Percentiles rank a stretch among this genome's conserved stretches.
Conservation (phyloP, 1,140 invertebrate species). For the Delia radicum region DNA sequence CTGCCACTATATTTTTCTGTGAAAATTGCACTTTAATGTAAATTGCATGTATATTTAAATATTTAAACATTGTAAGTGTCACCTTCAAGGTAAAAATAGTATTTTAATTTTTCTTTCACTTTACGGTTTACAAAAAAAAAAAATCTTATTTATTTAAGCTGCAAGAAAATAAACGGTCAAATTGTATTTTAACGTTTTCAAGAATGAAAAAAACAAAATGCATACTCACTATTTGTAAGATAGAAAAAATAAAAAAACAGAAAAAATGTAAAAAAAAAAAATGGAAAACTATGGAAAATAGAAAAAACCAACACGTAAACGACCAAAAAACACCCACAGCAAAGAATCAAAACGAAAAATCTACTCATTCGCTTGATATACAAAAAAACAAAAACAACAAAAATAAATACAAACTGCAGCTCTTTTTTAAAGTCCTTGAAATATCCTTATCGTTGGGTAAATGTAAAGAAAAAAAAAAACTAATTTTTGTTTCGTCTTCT, state of each 20-base stretch:
- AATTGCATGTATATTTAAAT: neutral
- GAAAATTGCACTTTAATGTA: neutral
- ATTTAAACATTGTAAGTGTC: neutral
- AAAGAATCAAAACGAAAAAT: neutral
- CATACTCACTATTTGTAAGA: neutral
- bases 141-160: conserved; percentile 14
- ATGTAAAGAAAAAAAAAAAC: neutral
- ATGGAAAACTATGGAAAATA: no score
- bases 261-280: neutral
- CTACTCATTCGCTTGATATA: neutral
- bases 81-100: conserved; percentile 16
- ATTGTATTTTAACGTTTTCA: neutral
- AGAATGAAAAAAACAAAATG: neutral
- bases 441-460: conserved; percentile 24
- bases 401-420: conserved; percentile 3
- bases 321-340: neutral
- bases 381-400: neutral
- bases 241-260: neutral
- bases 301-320: neutral
- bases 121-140: neutral
- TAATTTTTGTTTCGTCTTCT: neutral
- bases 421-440: conserved; percentile 28
- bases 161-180: conserved; percentile 13
- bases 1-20: neutral
- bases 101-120: neutral